Evolutionary conservation across 2,888 invertebrate species (phyloP), one percentile per base, ranked within the genome.

Genomic region (Cataglyphis altisquamis): DNA sequence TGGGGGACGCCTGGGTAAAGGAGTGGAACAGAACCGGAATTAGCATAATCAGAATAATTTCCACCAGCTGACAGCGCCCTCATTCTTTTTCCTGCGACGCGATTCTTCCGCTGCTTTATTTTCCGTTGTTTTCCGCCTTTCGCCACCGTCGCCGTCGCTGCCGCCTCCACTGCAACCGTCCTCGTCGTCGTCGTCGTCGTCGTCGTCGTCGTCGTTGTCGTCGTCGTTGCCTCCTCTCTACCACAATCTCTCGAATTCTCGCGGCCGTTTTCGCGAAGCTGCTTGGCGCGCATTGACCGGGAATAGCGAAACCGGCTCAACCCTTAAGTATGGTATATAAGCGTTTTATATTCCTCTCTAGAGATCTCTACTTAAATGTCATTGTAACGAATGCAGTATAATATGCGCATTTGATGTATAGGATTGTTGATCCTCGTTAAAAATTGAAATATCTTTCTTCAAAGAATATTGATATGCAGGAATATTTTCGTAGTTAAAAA

Each of bases 31-130:
- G 95, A 95, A 95, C 95, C 95, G 95, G 95, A 96, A 96, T 96
- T 96, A 96, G 96, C 96, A 96, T 96, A 96, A 96, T 96, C 96
- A 96, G 95, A 96, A 96, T 96, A 96, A 96, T 96, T 96, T 95
- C 95, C 95, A 95, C 95, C 96, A 96, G 96, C 96, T 96, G 96
- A 96, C 96, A 96, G 95, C 95, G 95, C 95, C 95, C 95, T 95
- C 95, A 95, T 95, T 95, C 95, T 95, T 95, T 95, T 95, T 95
- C 94, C 93, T 91, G 92, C 94, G 93, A 94, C 94, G 94, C 94
- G 94, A 94, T 94, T 94, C 93, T 94, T 93, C 92, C 93, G 92
- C 91, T 94, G 93, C 92, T 94, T 94, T 95, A 94, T 95, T 95
- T 94, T 94, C 93, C 93, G 92, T 91, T 93, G 93, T 93, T 93